Percentiles rank a stretch among this genome's conserved stretches.
These are phyloP conservation scores for Holocentrus rufus DNA, from an alignment of 2,797 vertebrate genomes.

Conservation along the genomic window DNA sequence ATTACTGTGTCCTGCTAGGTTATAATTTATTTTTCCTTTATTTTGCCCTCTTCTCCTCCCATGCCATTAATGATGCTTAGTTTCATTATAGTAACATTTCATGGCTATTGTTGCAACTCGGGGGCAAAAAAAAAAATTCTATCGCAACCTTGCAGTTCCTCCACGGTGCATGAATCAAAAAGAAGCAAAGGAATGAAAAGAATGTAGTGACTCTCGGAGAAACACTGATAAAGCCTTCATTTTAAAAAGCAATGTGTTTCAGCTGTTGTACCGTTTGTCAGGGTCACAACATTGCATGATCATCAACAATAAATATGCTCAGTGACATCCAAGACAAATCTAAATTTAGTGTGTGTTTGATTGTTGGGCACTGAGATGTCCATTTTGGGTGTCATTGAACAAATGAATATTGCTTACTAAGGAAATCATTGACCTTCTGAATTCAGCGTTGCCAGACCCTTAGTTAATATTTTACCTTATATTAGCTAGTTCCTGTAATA, in stretches of 20 bases:
- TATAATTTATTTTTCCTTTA: constrained; percentile 21
- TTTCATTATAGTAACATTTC: constrained; percentile 18
- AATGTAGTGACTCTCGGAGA: background rate
- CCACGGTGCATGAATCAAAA: too few species aligned
- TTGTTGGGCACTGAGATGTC: too few species aligned
- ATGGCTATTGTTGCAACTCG: constrained; percentile 3
- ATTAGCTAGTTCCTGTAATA: constrained; percentile 2
- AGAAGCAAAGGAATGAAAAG: background rate
- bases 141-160: too few species aligned
- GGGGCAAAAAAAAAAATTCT: too few species aligned
- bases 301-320: too few species aligned
- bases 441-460: background rate
- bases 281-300: too few species aligned
- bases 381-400: too few species aligned
- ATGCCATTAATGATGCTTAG: background rate
- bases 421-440: background rate
- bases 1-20: constrained; percentile 2
- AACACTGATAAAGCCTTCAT: background rate
- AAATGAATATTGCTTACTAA: too few species aligned
- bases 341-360: too few species aligned
- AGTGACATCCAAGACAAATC: too few species aligned
- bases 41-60: constrained; percentile 5
- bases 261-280: too few species aligned
- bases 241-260: too few species aligned
- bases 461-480: background rate